These are phyloP conservation scores for Zosterops borbonicus DNA, from an alignment of 2,113 vertebrate species.

Conservation along the genomic window DNA sequence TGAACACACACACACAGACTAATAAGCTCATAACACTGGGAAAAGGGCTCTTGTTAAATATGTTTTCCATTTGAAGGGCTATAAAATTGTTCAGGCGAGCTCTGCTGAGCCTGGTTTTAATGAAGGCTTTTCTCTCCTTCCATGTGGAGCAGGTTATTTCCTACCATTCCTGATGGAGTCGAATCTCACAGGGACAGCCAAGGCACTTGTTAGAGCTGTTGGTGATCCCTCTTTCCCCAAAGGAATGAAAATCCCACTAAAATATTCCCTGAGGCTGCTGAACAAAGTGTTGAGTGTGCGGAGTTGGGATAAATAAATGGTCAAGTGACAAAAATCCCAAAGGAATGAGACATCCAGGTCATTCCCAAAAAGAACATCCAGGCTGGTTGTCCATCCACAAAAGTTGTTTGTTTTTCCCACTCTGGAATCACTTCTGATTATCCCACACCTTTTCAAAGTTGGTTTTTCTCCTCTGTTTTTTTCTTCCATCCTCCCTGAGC, in stretches of 20 bases:
- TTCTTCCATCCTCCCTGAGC: neutral
- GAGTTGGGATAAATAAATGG: neutral
- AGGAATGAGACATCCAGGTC: neutral
- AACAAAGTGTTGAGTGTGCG: neutral
- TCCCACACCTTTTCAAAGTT: neutral
- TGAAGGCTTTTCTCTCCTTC: constrained; percentile 42
- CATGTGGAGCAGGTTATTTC: constrained; percentile 13
- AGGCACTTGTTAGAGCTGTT: neutral
- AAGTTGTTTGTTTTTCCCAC: neutral
- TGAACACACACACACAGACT: constrained; percentile 27
- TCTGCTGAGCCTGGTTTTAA: constrained; percentile 45
- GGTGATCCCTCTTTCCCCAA: neutral
- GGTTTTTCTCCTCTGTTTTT: neutral
- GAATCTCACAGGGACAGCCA: neutral
- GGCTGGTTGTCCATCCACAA: neutral
- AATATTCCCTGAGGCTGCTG: neutral
- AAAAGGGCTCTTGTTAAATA: constrained; percentile 37
- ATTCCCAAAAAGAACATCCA: neutral
- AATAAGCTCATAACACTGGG: constrained; percentile 25
- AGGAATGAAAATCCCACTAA: neutral
- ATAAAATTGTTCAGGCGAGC: constrained; percentile 38
- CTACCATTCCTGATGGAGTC: neutral
- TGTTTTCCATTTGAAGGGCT: constrained; percentile 62
- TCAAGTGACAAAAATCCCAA: neutral
- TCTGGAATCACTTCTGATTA: neutral